Percentiles rank a stretch among this genome's conserved stretches.
Conservation (phyloP, 2,113 vertebrate genomes). For the Myotis brandtii region DNA sequence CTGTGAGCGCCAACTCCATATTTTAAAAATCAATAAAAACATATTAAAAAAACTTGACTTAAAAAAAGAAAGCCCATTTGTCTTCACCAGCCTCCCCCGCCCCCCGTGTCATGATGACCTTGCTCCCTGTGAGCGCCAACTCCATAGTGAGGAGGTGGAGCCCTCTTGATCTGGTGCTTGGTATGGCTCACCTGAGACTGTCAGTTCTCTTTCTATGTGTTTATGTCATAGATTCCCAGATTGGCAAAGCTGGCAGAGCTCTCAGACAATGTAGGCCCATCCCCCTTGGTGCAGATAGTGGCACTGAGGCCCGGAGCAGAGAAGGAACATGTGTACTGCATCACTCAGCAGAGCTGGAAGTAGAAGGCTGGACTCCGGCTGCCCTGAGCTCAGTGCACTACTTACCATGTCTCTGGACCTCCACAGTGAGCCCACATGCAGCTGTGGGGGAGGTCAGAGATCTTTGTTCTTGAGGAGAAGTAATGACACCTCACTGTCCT, state of each 20-base stretch:
- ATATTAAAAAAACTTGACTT: no score
- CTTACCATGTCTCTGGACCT: neutral
- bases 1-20: neutral
- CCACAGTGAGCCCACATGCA: neutral
- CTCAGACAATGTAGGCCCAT: neutral
- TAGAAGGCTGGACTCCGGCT: neutral
- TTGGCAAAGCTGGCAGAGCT: neutral
- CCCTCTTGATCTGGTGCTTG: neutral
- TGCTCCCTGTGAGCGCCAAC: neutral
- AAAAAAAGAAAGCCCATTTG: neutral
- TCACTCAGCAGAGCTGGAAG: neutral
- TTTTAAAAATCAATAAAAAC: no score
- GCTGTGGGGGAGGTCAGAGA: neutral
- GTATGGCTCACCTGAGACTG: neutral
- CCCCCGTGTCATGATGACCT: neutral
- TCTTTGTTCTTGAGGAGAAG: conserved; percentile 15
- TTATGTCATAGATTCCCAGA: conserved; percentile 33
- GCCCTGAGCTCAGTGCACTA: neutral
- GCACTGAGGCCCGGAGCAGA: neutral
- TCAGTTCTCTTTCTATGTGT: neutral
- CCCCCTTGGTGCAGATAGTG: neutral
- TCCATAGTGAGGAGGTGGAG: neutral
- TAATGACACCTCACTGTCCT: neutral
- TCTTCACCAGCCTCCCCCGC: neutral
- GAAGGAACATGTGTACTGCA: neutral